Base-by-base conservation (phyloP, 1,140 invertebrate species). In the Drosophila baimaii region DNA sequence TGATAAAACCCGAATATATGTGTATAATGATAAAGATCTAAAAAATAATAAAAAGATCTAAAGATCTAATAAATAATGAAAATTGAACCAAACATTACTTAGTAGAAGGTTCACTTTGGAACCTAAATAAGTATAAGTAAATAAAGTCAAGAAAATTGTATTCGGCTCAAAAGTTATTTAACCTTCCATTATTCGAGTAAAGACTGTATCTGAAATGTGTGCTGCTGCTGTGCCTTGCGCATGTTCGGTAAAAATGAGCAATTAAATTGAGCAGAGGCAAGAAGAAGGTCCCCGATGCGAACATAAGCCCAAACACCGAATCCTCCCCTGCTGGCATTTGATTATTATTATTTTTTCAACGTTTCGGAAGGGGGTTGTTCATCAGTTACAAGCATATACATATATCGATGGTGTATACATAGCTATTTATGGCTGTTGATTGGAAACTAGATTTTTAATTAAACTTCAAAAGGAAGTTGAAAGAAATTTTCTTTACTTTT, bases 221-320 rank as follows among this genome's bases (percentile, higher is more conserved):
- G 55, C 56, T 78, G 78, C 78, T 21, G 49, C 49, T 79, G 75
- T 62, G 72, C 56, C 56, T 61, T 89, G 83, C 83, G 83, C 83
- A 88, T 88, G 83, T 89, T 83, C 83, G 57, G 29, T 62, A 68
- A 63, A 88, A 88, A 77, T 80, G 73, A 89, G 84, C 72, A 66
- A 83, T 76, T 75, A 59, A 77, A 75, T 58, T 68, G 47, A 77
- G 73, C 55, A 47, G 51, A 19, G 49, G 10, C 43, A 55, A 63
- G 27, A 51, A 64, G 57, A 80, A 49, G 73, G 47, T 37, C 33
- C 57, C 35, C 49, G 21, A 66, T 17, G 29, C 21, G 33, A 35
- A 23, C 63, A 7, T 10, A 33, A 68, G 25, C 23, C 68, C 46
- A 72, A 62, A 61, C 49, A 58, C 39, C 37, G 52, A 76, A 59